Percentiles rank a stretch among this genome's conserved stretches.
These are phyloP conservation scores for Tanytarsus gracilentus DNA, from an alignment of 2,888 invertebrate species.

Conservation along the genomic window DNA sequence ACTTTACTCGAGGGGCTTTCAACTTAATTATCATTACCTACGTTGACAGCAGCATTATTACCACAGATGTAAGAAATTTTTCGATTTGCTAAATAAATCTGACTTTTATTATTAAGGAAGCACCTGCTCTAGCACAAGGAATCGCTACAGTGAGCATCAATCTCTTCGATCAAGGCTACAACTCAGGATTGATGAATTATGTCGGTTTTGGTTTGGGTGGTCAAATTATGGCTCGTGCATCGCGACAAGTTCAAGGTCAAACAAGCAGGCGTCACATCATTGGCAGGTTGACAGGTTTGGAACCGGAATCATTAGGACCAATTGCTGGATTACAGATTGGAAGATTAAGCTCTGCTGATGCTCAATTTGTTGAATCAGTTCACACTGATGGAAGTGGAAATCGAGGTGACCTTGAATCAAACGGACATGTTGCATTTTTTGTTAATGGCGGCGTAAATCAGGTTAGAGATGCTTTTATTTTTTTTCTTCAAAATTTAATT, in stretches of 20 bases:
- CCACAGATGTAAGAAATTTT: background rate
- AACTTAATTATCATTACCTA: slow-evolving; percentile 15
- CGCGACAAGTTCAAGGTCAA: background rate
- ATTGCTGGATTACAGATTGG: background rate
- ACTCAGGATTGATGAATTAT: background rate
- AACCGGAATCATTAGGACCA: slow-evolving; percentile 9
- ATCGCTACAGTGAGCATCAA: background rate
- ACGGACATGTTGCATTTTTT: slow-evolving; percentile 10
- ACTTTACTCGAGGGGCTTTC: background rate
- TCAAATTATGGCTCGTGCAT: background rate
- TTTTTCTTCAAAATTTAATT: too few relatives aligned
- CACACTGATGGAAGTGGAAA: slow-evolving; percentile 8
- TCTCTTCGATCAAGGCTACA: background rate
- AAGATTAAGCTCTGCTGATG: slow-evolving; percentile 2
- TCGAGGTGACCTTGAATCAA: slow-evolving; percentile 13
- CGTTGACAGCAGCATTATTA: background rate
- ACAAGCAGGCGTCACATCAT: background rate
- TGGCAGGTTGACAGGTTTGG: slow-evolving; percentile 17
- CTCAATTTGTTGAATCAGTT: slow-evolving; percentile 13
- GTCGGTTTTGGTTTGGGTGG: slow-evolving; percentile 20
- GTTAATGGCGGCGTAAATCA: slow-evolving; percentile 16
- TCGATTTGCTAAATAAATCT: background rate
- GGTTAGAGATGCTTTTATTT: too few relatives aligned
- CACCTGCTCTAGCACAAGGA: background rate
- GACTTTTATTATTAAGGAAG: slow-evolving; percentile 9